Conservation (phyloP, 2,888 invertebrate species). For the Miltochrista miniata region DNA sequence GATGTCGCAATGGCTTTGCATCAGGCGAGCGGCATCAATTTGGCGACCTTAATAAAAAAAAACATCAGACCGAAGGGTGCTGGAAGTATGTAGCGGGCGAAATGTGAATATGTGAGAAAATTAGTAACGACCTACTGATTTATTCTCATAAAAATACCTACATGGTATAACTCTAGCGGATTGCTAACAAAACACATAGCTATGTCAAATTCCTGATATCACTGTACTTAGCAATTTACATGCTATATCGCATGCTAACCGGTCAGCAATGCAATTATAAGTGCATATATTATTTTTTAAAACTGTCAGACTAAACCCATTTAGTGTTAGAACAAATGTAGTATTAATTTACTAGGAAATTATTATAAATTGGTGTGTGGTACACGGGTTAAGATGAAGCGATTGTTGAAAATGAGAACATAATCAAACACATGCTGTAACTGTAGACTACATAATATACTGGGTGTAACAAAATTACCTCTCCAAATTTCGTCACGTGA, state of each 20-base stretch:
- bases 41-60: too few species aligned
- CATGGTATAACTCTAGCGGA: background rate
- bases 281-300: slow-evolving; percentile 28
- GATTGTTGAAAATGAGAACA: too few species aligned
- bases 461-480: too few species aligned
- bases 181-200: background rate
- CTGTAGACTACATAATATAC: too few species aligned
- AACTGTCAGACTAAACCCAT: slow-evolving; percentile 17
- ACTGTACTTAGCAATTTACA: slow-evolving; percentile 25
- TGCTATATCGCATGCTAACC: slow-evolving; percentile 24
- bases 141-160: background rate
- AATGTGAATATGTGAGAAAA: background rate
- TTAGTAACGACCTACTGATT: background rate
- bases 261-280: slow-evolving; percentile 21
- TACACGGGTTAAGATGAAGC: background rate
- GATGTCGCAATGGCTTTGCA: too few species aligned
- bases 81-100: too few species aligned
- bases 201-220: slow-evolving; percentile 10
- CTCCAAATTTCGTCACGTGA: too few species aligned
- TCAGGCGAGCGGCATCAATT: too few species aligned
- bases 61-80: too few species aligned
- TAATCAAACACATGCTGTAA: too few species aligned
- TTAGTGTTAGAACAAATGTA: slow-evolving; percentile 35
- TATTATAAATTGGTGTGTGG: slow-evolving; percentile 7
- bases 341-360: slow-evolving; percentile 18